Evolutionary conservation across 2,888 invertebrate species (phyloP), one percentile per base, ranked within the genome.

Genomic region (Tenodera sinensis): DNA sequence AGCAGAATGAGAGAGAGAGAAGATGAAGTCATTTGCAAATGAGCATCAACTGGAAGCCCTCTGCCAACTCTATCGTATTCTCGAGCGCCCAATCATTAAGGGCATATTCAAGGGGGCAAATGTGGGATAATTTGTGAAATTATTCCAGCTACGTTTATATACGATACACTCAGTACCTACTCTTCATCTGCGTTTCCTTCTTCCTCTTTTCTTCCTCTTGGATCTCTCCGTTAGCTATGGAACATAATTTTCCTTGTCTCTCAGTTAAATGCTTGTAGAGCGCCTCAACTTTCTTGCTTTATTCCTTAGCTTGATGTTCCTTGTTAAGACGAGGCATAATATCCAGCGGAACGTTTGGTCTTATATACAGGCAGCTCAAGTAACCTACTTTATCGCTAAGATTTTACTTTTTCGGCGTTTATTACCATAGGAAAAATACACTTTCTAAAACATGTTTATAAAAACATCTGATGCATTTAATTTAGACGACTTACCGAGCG

Each of bases 91-190:
- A 90, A 87, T 90, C 90, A 90, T 90, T 90, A 90, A 93, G 93
- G 93, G 92, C 93, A 93, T 93, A 93, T 93, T 93, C 93, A 93
- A 92, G 91, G 54, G 54, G 54, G 92, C 92, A 89, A 89, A 90
- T 88, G 88, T 83, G 85, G 93, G 93, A 93, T 93, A 93, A 93
- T 93, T 93, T 92, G 92, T 91, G 92, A 92, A 93, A 93, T 93
- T 92, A 93, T 93, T 93, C 93, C 92, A 91, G 91, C 91, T 90
- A 83, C 89, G 90, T 85, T 89, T 89, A 87, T 89, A 86, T 71
- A 89, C 83, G 54, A 71, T 71, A 71, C 54, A 71, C 25, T 71
- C 25, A 25, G 54, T 71, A 20, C 25, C 54, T 71, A 20, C 54
- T 71, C 4, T 25, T 71, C 25, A 20, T 25, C 54, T 20, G 54